Conservation (phyloP, 35 echinoderm and acorn worm genomes). For the Heliocidaris erythrogramma region DNA sequence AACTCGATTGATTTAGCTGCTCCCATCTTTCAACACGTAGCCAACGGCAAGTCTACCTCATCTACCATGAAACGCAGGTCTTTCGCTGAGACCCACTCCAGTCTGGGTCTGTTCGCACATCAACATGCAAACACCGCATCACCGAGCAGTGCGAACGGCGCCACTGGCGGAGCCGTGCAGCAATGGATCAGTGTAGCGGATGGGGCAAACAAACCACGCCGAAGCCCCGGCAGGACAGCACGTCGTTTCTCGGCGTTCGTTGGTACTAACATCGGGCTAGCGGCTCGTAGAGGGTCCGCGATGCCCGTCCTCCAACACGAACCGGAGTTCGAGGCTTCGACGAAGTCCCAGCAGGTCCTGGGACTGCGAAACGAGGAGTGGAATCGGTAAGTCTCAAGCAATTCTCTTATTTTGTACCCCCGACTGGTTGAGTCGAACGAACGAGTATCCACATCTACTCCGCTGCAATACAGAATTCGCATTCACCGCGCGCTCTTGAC, state of each 20-base stretch:
- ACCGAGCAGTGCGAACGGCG: slow-evolving; percentile 13
- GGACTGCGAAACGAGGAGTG: slow-evolving; percentile 91
- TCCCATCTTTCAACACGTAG: not conserved
- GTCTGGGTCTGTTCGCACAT: not conserved
- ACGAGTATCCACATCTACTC: not conserved
- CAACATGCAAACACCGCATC: not conserved
- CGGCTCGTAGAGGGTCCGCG: slow-evolving; percentile 71
- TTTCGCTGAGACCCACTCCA: slow-evolving; percentile 47
- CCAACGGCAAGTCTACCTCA: not conserved
- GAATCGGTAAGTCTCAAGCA: slow-evolving; percentile 65
- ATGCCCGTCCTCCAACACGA: slow-evolving; percentile 89
- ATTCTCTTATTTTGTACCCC: not conserved
- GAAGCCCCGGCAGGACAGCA: slow-evolving; percentile 32
- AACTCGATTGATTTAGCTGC: slow-evolving; percentile 22
- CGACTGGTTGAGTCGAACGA: not conserved
- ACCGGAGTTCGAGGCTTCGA: slow-evolving; percentile 60
- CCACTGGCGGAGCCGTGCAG: not conserved
- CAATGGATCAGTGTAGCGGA: slow-evolving; percentile 29
- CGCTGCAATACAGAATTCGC: not conserved
- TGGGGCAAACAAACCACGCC: slow-evolving; percentile 20
- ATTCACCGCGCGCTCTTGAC: slow-evolving; percentile 18
- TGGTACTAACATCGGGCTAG: slow-evolving; percentile 50
- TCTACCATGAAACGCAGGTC: slow-evolving; percentile 38
- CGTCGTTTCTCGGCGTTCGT: slow-evolving; percentile 52
- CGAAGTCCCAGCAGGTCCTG: slow-evolving; percentile 87